Percentiles rank a stretch among this genome's conserved stretches.
Evolutionary conservation across 2,113 vertebrate species (phyloP).

Genomic region (Lathamus discolor): DNA sequence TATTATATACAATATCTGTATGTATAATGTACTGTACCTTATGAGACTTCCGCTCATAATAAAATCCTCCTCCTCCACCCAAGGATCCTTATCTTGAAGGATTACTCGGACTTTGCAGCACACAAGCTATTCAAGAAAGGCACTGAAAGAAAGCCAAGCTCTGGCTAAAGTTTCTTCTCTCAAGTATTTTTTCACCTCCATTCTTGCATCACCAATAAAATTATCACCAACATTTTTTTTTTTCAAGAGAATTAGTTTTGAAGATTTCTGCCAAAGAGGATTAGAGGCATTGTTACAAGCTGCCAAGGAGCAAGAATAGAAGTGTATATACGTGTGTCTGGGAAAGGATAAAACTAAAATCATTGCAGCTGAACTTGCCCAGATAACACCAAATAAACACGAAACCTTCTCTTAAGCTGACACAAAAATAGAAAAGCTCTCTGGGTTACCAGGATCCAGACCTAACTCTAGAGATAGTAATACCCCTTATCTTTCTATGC

Average conservation of each 20-base stretch:
- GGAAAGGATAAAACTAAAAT: conserved; percentile 15
- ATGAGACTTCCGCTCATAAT: neutral
- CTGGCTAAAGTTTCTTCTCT: neutral
- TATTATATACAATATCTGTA: neutral
- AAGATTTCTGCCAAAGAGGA: neutral
- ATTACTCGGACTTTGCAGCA: neutral
- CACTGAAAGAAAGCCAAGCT: neutral
- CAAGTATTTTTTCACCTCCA: neutral
- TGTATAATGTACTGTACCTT: neutral
- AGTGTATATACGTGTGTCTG: neutral
- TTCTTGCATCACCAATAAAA: neutral
- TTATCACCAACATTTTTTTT: neutral
- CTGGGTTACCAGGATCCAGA: neutral
- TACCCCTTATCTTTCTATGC: conserved; percentile 13
- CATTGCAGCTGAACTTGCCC: conserved; percentile 16
- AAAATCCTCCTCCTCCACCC: neutral
- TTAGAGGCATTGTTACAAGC: neutral
- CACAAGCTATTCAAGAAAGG: neutral
- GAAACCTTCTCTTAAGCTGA: conserved; percentile 26
- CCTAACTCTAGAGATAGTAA: neutral
- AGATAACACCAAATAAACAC: conserved; percentile 40
- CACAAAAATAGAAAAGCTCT: conserved; percentile 17
- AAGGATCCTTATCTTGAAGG: neutral
- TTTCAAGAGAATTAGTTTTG: neutral
- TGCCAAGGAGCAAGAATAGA: conserved; percentile 10